Conservation (phyloP, 2,888 invertebrate species). For the Microchrysa polita region DNA sequence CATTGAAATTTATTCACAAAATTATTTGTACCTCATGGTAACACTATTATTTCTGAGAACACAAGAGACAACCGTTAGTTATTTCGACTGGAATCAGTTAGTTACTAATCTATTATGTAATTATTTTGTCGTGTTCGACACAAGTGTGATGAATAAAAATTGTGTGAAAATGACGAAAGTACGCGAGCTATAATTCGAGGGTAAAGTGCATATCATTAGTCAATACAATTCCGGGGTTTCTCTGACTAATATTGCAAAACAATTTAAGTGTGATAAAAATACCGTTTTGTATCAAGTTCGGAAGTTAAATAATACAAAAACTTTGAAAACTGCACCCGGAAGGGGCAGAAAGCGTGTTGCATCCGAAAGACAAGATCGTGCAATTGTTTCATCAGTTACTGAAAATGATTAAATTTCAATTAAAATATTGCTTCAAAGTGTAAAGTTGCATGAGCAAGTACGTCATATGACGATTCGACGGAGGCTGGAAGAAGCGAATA, state of each 20-base stretch:
- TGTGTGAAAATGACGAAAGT: conserved; percentile 27
- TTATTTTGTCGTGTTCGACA: conserved; percentile 11
- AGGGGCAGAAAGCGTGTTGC: conserved; percentile 21
- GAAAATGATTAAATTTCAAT: conserved; percentile 4
- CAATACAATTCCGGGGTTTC: conserved; percentile 27
- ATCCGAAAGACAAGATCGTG: conserved; percentile 11
- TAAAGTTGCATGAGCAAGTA: conserved; percentile 2
- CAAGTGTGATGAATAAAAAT: conserved; percentile 4
- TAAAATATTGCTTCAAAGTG: conserved; percentile 8
- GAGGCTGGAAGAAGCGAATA: conserved; percentile 18
- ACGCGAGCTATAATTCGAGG: conserved; percentile 20
- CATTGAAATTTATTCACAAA: conserved; percentile 8
- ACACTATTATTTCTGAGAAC: conserved; percentile 13
- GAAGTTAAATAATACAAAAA: conserved; percentile 32
- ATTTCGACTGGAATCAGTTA: conserved; percentile 10
- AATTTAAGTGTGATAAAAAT: conserved; percentile 32
- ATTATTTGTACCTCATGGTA: conserved; percentile 14
- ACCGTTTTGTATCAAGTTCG: conserved; percentile 30
- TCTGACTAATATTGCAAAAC: conserved; percentile 28
- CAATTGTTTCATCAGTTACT: not conserved
- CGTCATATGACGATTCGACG: conserved; percentile 24
- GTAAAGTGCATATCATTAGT: conserved; percentile 28
- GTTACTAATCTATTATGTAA: not conserved
- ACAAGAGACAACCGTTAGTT: not conserved
- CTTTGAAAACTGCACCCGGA: conserved; percentile 27